These are phyloP conservation scores for Odobenus rosmarus DNA, from an alignment of 2,113 vertebrate species.

Conservation along the genomic window DNA sequence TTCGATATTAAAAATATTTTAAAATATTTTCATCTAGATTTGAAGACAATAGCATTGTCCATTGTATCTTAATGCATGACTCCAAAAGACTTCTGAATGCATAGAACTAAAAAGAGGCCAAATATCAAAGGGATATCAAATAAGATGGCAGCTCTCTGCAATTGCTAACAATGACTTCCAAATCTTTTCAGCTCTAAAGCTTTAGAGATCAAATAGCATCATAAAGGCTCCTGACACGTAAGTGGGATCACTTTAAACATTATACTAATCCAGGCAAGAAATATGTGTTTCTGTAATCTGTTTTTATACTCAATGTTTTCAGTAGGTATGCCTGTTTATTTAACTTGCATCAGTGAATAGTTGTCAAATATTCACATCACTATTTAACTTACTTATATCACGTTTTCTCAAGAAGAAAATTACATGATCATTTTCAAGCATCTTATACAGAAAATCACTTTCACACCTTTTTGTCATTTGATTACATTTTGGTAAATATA, in stretches of 20 bases:
- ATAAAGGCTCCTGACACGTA: slow-evolving; percentile 3
- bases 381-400: neutral
- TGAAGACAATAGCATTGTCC: neutral
- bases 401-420: neutral
- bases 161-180: neutral
- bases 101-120: slow-evolving; percentile 51
- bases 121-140: slow-evolving; percentile 61
- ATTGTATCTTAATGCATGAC: neutral
- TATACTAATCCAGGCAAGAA: slow-evolving; percentile 49
- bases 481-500: neutral
- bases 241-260: slow-evolving; percentile 45
- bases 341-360: neutral
- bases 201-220: slow-evolving; percentile 60
- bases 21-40: neutral
- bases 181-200: slow-evolving; percentile 58
- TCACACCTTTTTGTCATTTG: neutral
- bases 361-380: neutral
- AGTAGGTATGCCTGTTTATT: neutral
- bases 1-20: neutral
- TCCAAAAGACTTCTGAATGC: slow-evolving; percentile 6
- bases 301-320: neutral
- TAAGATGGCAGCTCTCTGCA: neutral
- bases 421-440: neutral
- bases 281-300: neutral
- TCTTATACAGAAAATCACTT: neutral